Percentiles rank a stretch among this genome's conserved stretches.
Conservation (phyloP, 2,888 invertebrate species). For the Cephus spinipes region DNA sequence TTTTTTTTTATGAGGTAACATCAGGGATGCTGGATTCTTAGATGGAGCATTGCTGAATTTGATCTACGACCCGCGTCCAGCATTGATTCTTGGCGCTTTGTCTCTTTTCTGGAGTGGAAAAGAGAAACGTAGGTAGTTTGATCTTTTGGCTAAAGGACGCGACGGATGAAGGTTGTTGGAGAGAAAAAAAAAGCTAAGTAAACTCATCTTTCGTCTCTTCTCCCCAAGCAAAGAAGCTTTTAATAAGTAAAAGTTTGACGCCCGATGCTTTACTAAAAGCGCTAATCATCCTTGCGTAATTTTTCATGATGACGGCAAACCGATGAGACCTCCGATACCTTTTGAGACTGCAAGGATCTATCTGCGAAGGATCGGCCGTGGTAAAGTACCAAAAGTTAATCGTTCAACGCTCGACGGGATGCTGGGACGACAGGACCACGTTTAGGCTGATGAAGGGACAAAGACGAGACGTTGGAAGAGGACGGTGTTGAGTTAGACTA, state of each 20-base stretch:
- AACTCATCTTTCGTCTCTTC: background rate
- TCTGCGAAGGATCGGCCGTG: background rate
- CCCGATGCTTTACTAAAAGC: background rate
- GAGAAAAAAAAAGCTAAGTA: background rate
- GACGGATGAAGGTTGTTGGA: background rate
- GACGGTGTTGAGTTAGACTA: background rate
- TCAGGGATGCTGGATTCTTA: background rate
- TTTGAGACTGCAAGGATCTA: background rate
- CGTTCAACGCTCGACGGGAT: background rate
- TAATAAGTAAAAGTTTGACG: background rate
- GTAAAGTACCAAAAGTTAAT: background rate
- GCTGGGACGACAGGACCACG: background rate
- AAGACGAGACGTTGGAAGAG: background rate
- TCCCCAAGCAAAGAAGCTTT: background rate
- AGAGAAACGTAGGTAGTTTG: background rate
- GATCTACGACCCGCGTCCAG: background rate
- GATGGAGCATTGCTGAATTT: background rate
- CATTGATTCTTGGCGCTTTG: background rate
- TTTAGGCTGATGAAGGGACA: background rate
- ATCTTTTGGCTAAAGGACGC: background rate
- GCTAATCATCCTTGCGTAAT: constrained; percentile 17
- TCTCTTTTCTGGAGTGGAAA: background rate
- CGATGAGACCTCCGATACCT: constrained; percentile 38
- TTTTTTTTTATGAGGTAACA: background rate
- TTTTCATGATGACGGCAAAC: constrained; percentile 50